These are phyloP conservation scores for Drosophila melanica DNA, from an alignment of 1,140 invertebrate species.

Conservation along the genomic window DNA sequence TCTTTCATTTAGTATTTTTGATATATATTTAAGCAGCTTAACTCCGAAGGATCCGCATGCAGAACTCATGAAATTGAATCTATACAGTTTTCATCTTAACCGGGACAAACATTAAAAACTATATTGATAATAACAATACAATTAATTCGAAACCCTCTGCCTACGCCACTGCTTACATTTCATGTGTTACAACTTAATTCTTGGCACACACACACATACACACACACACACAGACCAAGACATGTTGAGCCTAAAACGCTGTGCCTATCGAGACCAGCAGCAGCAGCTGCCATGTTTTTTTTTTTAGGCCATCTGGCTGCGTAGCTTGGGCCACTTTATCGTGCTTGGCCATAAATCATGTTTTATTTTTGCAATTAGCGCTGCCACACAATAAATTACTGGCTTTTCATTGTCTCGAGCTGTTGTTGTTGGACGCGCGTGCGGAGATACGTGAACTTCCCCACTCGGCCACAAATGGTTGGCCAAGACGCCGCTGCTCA, in stretches of 20 bases:
- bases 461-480: conserved; percentile 4
- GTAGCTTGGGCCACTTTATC: conserved; percentile 49
- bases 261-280: conserved; percentile 22
- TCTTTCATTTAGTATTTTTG: no score
- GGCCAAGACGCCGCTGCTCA: not conserved
- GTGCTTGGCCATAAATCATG: conserved; percentile 68
- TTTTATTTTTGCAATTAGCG: conserved; percentile 80
- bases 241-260: conserved; percentile 2
- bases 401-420: conserved; percentile 75
- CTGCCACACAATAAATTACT: conserved; percentile 74
- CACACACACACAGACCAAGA: not conserved
- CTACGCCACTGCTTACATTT: conserved; percentile 14
- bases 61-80: no score
- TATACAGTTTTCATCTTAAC: no score
- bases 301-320: conserved; percentile 8
- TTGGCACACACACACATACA: conserved; percentile 24
- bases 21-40: no score
- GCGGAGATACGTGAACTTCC: conserved; percentile 4
- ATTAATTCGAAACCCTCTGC: not conserved
- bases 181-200: conserved; percentile 52
- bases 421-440: conserved; percentile 48
- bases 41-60: no score
- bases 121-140: no score
- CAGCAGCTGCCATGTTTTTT: conserved; percentile 6
- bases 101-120: no score